Evolutionary conservation across 2,888 invertebrate genomes (phyloP), one percentile per base, ranked within the genome.

Genomic region (Phyllotreta striolata): DNA sequence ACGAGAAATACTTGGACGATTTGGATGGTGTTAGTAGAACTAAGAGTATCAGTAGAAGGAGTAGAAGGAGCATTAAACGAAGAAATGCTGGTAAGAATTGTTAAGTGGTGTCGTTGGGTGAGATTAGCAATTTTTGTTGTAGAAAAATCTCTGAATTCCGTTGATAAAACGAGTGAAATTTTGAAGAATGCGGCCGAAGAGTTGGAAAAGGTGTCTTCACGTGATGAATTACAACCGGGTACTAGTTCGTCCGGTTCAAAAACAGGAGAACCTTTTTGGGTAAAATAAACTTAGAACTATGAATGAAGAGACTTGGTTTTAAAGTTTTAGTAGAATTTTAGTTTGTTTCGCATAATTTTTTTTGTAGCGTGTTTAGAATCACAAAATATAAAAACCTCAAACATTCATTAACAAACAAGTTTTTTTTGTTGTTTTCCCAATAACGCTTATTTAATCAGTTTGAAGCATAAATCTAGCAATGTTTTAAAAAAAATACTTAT

Each of bases 21-120:
- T 83, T 89, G 76, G 89, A 89, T 79, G 89, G 89, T 72, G 85
- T 89, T 74, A 87, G 87, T 79, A 84, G 80, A 75, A 68, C 71
- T 8, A 76, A 74, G 58, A 44, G 46, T 12, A 47, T 70, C 37
- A 72, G 64, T 12, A 66, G 64, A 55, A 63, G 64, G 39, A 67
- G 63, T 13, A 68, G 73, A 44, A 70, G 67, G 55, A 68, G 71
- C 38, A 61, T 69, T 52, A 71, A 63, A 49, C 49, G 38, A 38
- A 72, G 72, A 59, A 61, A 63, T 58, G 34, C 60, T 58, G 69
- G 67, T 64, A 66, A 46, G 56, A 52, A 5, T n/a, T 38, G n/a
- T 34, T 49, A 47, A 7, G 3, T 12, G 7, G 24, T 46, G 44
- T 54, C 6, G 46, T 39, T 58, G 1, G n/a, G 35, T 44, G 7